A percentile compares a stretch with the other conserved stretches of the same genome.
phyloP scores from a whole-genome alignment of 2,888 invertebrate species.

The Epirrhoe alternata region DNA sequence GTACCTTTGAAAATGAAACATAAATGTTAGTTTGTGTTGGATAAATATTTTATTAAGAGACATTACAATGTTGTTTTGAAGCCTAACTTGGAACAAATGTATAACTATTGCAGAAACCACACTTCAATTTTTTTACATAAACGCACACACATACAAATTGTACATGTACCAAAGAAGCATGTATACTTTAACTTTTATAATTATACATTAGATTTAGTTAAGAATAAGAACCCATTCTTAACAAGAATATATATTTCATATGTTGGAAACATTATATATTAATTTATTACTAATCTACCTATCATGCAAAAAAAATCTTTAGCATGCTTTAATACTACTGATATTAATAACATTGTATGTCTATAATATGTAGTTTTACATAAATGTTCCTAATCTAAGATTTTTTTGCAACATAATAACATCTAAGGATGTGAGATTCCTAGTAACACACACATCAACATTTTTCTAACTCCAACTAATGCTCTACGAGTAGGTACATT shows the following conservation, averaged over 20 bases:
- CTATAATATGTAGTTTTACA: conserved; percentile 56
- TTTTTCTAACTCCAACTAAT: conserved; percentile 41
- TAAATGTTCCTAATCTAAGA: conserved; percentile 58
- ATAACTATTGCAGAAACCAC: conserved; percentile 68
- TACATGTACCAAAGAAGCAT: conserved; percentile 65
- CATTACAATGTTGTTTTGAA: conserved; percentile 77
- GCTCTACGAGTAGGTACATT: conserved; percentile 43
- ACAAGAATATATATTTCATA: conserved; percentile 63
- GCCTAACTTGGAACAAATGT: conserved; percentile 74
- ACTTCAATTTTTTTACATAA: conserved; percentile 64
- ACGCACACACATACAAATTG: conserved; percentile 65
- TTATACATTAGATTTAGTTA: conserved; percentile 70
- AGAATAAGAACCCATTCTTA: conserved; percentile 62
- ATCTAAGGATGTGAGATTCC: conserved; percentile 63
- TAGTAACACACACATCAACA: conserved; percentile 54
- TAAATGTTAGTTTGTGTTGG: conserved; percentile 63
- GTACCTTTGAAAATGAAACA: conserved; percentile 37
- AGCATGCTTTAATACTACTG: conserved; percentile 65
- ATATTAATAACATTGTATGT: conserved; percentile 76
- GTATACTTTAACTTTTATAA: conserved; percentile 65
- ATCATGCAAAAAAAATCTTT: conserved; percentile 77
- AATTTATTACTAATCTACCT: conserved; percentile 70
- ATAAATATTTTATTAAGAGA: conserved; percentile 82
- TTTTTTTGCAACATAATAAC: conserved; percentile 54
- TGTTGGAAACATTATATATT: conserved; percentile 64